Evolutionary conservation across 1,140 invertebrate species (phyloP).

Genomic region (Scaptomyza graminum): DNA sequence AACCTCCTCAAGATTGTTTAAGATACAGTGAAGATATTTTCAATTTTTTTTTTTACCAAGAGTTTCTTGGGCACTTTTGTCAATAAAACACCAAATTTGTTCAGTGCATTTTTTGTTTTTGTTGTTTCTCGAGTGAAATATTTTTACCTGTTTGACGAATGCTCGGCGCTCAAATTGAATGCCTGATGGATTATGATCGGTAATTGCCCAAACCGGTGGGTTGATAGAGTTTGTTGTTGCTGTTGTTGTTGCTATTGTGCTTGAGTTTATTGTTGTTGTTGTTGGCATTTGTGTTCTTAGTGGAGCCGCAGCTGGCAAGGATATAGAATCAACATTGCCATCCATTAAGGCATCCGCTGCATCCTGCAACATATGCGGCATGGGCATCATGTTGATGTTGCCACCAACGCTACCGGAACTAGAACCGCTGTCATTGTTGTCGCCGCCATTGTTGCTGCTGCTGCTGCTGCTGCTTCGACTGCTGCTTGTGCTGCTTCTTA

Average conservation of each 20-base stretch:
- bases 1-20: no score
- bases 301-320: slow-evolving; percentile 64
- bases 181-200: slow-evolving; percentile 77
- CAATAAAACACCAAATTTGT: neutral
- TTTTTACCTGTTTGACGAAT: slow-evolving; percentile 76
- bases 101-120: neutral
- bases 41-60: no score
- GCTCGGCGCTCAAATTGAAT: slow-evolving; percentile 78
- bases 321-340: slow-evolving; percentile 82
- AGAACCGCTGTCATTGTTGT: slow-evolving; percentile 18
- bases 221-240: slow-evolving; percentile 2
- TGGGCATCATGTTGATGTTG: slow-evolving; percentile 20
- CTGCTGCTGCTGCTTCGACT: slow-evolving; percentile 9
- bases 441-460: slow-evolving; percentile 12
- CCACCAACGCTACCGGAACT: slow-evolving; percentile 1
- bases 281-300: neutral
- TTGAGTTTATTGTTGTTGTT: neutral
- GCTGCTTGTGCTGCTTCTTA: slow-evolving; percentile 28
- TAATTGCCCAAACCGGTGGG: slow-evolving; percentile 53
- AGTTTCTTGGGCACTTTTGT: no score
- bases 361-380: slow-evolving; percentile 56
- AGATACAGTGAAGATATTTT: no score
- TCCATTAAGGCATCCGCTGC: slow-evolving; percentile 67
- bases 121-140: no score
- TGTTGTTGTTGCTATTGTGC: slow-evolving; percentile 1